These are phyloP conservation scores for Microchrysa polita DNA, from an alignment of 2,888 invertebrate species.

Conservation along the genomic window DNA sequence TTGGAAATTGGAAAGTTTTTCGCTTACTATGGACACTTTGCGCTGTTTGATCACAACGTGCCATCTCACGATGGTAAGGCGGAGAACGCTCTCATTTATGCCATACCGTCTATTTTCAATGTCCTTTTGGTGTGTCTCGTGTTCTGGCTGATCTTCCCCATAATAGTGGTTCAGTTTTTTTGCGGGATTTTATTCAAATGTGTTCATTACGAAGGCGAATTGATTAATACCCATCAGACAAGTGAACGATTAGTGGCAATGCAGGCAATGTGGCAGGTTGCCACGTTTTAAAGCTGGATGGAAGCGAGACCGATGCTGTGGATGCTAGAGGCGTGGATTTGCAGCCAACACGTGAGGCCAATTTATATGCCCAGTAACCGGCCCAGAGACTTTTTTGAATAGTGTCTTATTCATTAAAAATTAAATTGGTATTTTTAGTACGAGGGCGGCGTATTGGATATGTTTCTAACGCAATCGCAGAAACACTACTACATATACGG, in stretches of 20 bases:
- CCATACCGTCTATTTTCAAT: slow-evolving; percentile 97
- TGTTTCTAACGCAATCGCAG: slow-evolving; percentile 97
- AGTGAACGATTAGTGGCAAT: slow-evolving; percentile 84
- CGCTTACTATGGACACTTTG: slow-evolving; percentile 89
- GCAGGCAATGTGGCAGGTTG: slow-evolving; percentile 93
- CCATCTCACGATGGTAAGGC: slow-evolving; percentile 97
- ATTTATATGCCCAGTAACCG: slow-evolving; percentile 90
- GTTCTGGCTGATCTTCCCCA: slow-evolving; percentile 98
- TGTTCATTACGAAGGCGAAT: slow-evolving; percentile 80
- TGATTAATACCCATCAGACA: slow-evolving; percentile 78
- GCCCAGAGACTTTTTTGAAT: too few relatives aligned
- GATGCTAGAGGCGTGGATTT: slow-evolving; percentile 89
- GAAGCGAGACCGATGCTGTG: slow-evolving; percentile 95
- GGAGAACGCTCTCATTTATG: slow-evolving; percentile 96
- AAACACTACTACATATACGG: slow-evolving; percentile 97
- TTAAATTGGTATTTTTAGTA: slow-evolving; percentile 80
- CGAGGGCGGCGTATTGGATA: slow-evolving; percentile 96
- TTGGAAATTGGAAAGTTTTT: slow-evolving; percentile 88
- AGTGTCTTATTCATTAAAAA: too few relatives aligned
- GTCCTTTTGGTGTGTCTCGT: slow-evolving; percentile 95
- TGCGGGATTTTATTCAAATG: slow-evolving; percentile 97
- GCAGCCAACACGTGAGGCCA: slow-evolving; percentile 90
- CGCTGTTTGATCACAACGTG: slow-evolving; percentile 91
- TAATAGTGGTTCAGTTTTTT: slow-evolving; percentile 97
- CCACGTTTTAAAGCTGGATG: slow-evolving; percentile 98